A percentile compares a stretch with the other conserved stretches of the same genome.
These are phyloP conservation scores for Sarcophaga peregrina DNA, from an alignment of 1,140 invertebrate genomes.

Conservation along the genomic window DNA sequence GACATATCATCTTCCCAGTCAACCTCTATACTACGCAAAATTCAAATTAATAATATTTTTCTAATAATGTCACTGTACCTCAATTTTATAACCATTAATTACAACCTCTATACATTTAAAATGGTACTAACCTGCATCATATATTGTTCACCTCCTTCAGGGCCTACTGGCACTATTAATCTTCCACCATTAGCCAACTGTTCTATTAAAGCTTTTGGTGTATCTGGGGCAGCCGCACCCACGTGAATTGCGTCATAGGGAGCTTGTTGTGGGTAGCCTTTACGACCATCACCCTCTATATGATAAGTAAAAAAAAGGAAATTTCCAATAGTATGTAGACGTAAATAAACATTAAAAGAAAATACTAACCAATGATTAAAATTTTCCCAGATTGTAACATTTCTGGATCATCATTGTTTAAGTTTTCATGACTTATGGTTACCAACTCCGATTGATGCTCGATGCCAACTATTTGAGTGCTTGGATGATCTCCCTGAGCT, in stretches of 20 bases:
- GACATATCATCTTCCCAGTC: no score
- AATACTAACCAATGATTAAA: slow-evolving; percentile 75
- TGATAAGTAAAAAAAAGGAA: not conserved
- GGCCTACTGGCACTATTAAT: slow-evolving; percentile 92
- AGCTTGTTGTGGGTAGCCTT: slow-evolving; percentile 77
- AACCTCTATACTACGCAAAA: no score
- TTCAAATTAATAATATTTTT: no score
- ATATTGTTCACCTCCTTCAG: slow-evolving; percentile 77
- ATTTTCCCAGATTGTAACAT: slow-evolving; percentile 75
- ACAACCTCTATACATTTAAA: not conserved
- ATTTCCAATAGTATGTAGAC: no score
- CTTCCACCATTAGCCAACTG: slow-evolving; percentile 84
- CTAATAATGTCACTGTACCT: not conserved
- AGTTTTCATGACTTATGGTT: slow-evolving; percentile 77
- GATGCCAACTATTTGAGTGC: slow-evolving; percentile 84
- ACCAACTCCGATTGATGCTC: slow-evolving; percentile 93
- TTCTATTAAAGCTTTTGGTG: slow-evolving; percentile 79
- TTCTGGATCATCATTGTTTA: slow-evolving; percentile 78
- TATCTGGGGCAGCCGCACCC: slow-evolving; percentile 84
- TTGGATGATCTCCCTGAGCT: slow-evolving; percentile 69
- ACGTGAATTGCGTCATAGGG: slow-evolving; percentile 95
- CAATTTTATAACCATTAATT: not conserved
- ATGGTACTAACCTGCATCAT: slow-evolving; percentile 73
- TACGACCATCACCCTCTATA: slow-evolving; percentile 84
- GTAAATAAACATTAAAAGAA: not conserved